phyloP scores from a whole-genome alignment of 2,888 invertebrate species.

The Rhopalosiphum nymphaeae region DNA sequence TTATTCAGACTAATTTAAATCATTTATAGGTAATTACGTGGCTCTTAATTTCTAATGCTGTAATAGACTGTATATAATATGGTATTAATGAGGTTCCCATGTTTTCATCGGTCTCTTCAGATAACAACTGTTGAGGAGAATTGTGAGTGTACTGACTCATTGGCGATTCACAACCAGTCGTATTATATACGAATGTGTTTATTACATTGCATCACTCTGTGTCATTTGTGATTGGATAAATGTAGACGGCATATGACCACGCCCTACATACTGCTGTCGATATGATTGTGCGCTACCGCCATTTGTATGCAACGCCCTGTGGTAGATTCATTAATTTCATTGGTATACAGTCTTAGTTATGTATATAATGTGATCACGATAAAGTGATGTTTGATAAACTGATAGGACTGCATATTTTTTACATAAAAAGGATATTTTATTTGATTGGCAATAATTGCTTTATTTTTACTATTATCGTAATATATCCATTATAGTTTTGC shows the following conservation, averaged over 20 bases:
- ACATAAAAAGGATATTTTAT: background rate
- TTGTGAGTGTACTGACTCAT: background rate
- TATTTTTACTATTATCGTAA: background rate
- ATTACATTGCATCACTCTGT: background rate
- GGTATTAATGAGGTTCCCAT: too few relatives aligned
- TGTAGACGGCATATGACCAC: background rate
- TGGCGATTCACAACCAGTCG: background rate
- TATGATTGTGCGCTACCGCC: background rate
- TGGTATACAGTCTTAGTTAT: background rate
- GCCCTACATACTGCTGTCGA: background rate
- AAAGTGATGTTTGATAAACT: background rate
- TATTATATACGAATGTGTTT: background rate
- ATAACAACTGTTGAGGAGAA: too few relatives aligned
- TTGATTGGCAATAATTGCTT: background rate
- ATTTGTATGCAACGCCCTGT: background rate
- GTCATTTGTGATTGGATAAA: background rate
- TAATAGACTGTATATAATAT: too few relatives aligned
- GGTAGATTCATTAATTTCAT: background rate
- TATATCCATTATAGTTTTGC: background rate
- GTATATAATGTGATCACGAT: background rate
- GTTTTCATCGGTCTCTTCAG: too few relatives aligned
- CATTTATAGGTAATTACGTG: too few relatives aligned
- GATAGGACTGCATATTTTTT: background rate
- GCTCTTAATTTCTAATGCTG: too few relatives aligned
- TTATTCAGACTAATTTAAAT: too few relatives aligned